Conservation (phyloP, 2,113 vertebrate species). For the Chionodraco myersi region DNA sequence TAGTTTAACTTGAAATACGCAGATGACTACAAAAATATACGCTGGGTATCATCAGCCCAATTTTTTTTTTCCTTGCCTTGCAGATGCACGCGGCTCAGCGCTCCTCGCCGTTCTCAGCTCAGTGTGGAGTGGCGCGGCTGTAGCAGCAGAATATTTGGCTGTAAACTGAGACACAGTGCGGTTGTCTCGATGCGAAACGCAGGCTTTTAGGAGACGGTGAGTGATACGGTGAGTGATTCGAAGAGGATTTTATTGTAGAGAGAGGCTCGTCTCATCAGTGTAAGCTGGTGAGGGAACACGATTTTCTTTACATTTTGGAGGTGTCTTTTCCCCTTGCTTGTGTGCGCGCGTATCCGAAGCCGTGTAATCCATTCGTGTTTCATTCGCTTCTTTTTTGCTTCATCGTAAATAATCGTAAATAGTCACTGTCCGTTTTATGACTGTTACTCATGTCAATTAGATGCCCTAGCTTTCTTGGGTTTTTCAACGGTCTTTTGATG, state of each 20-base stretch:
- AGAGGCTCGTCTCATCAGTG: constrained; percentile 58
- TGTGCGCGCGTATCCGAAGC: constrained; percentile 44
- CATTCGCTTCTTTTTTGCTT: not conserved
- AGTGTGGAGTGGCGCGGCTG: constrained; percentile 77
- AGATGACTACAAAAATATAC: constrained; percentile 77
- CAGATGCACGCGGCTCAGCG: constrained; percentile 78
- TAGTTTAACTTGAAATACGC: constrained; percentile 78
- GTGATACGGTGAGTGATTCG: constrained; percentile 75
- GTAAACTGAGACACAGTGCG: constrained; percentile 69
- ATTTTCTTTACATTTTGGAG: constrained; percentile 51
- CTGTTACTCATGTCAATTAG: constrained; percentile 21
- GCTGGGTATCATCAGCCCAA: constrained; percentile 62
- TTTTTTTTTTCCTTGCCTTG: constrained; percentile 60
- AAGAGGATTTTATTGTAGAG: constrained; percentile 60
- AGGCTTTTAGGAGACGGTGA: constrained; percentile 77
- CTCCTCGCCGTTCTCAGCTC: constrained; percentile 64
- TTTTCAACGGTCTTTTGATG: constrained; percentile 44
- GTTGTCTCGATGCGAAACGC: constrained; percentile 73
- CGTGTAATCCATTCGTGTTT: constrained; percentile 28
- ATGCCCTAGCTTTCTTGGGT: constrained; percentile 25
- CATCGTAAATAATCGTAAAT: constrained; percentile 45
- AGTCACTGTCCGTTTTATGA: constrained; percentile 59
- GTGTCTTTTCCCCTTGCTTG: constrained; percentile 36
- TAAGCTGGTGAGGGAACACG: constrained; percentile 67
- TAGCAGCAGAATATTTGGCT: constrained; percentile 74